Conservation (phyloP, 2,797 vertebrate species). For the Ctenochaetus hawaiiensis region DNA sequence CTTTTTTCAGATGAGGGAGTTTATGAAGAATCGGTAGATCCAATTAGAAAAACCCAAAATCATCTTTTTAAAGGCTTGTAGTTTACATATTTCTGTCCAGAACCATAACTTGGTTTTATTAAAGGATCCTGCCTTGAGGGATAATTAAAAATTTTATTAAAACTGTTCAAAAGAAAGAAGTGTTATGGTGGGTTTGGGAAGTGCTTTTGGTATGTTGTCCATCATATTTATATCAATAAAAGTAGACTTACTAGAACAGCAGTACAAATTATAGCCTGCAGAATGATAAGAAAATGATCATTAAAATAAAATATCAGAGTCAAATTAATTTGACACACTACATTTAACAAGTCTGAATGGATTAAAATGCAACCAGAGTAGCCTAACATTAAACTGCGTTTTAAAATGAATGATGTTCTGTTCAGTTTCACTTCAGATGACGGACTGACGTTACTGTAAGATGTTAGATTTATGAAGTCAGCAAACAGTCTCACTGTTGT, state of each 20-base stretch:
- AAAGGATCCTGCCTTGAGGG: neutral
- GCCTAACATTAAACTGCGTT: neutral
- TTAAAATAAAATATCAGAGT: neutral
- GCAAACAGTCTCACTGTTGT: neutral
- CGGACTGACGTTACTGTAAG: neutral
- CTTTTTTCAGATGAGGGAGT: no score
- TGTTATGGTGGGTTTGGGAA: neutral
- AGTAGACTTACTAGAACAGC: neutral
- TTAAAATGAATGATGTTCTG: neutral
- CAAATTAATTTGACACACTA: neutral
- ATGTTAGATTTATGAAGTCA: slow-evolving; percentile 1
- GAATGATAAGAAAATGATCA: neutral
- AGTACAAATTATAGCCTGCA: neutral
- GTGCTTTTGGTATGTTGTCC: neutral
- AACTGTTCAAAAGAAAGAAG: neutral
- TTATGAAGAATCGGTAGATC: no score
- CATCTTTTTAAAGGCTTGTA: neutral
- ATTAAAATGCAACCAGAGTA: neutral
- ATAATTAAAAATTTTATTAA: neutral
- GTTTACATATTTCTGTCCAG: neutral
- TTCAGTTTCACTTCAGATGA: neutral
- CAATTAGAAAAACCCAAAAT: no score
- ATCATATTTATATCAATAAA: neutral
- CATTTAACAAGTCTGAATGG: neutral
- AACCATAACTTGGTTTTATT: neutral